Evolutionary conservation across 2,888 invertebrate genomes (phyloP), one percentile per base, ranked within the genome.

Genomic region (Conchocele bisecta): DNA sequence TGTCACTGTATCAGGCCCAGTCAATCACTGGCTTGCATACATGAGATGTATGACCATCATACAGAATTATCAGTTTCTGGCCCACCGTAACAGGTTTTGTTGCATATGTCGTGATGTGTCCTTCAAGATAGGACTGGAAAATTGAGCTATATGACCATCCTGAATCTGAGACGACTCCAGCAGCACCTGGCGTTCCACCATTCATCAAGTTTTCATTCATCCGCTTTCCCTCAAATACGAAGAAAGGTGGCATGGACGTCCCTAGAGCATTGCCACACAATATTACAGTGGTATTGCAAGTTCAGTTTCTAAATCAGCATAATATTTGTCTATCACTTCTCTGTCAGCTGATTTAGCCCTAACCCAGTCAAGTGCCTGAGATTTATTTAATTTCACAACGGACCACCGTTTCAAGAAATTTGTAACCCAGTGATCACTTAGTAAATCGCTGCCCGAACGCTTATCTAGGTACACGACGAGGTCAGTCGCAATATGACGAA

Each of bases 41-140:
- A 28, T 63, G 54, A 13, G 22, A 33, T 54, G 53, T 63, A 20
- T 63, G 63, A 6, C 63, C 54, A 54, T 63, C 63, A 39, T 50
- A 54, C n/a, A 63, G 24, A 3, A 44, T 17, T 11, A 63, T 26
- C 5, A 64, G 20, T 44, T 44, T 46, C 29, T 63, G 53, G n/a
- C 35, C 2, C 9, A 31, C 7, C 28, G 53, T 46, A 26, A 24
- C 28, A 17, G 20, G 17, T 39, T 17, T 7, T 20, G 7, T 24
- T 6, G 41, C 31, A 42, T 54, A 63, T 15, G 17, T 53, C 24
- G 54, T 26, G 54, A 54, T 54, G 28, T 42, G 63, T 9, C 28
- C 20, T 15, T 46, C 5, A 46, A 46, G 20, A 46, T 46, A 46
- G n/a, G 22, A 13, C 17, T 20, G 37, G 24, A 51, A 51, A 11